phyloP scores from a whole-genome alignment of 2,113 vertebrate genomes.

The Pteruthius melanotis region DNA sequence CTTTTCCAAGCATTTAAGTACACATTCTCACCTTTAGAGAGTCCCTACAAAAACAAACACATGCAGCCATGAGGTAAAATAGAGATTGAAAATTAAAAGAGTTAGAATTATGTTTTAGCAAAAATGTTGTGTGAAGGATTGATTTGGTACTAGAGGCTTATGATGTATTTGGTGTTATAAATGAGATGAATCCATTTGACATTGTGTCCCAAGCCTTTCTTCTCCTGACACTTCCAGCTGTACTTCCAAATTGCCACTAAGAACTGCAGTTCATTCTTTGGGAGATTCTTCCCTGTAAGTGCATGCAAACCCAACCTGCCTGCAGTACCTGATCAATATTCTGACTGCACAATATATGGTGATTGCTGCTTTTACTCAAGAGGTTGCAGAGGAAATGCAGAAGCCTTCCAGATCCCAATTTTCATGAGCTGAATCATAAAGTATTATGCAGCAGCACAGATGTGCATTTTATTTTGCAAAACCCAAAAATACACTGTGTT shows the following conservation, averaged over 20 bases:
- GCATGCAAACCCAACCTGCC: not conserved
- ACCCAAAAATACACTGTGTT: not conserved
- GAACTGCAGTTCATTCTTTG: not conserved
- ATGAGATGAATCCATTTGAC: not conserved
- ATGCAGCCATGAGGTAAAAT: not conserved
- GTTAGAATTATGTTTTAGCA: not conserved
- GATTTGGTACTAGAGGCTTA: not conserved
- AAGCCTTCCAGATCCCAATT: not conserved
- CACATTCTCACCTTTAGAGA: not conserved
- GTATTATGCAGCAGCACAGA: not conserved
- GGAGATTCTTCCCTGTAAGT: not conserved
- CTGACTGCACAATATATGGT: not conserved
- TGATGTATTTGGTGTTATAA: not conserved
- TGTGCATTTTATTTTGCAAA: not conserved
- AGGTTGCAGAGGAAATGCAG: not conserved
- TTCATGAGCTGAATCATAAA: not conserved
- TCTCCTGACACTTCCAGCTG: not conserved
- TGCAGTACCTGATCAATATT: not conserved
- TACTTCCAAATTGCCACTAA: not conserved
- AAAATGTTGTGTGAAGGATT: not conserved
- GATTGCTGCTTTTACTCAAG: not conserved
- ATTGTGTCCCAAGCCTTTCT: not conserved
- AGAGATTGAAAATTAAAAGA: not conserved
- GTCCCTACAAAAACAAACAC: not conserved
- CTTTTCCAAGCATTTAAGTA: not conserved